phyloP scores from a whole-genome alignment of 2,113 vertebrate species.

The Psilopsiagon aurifrons region DNA sequence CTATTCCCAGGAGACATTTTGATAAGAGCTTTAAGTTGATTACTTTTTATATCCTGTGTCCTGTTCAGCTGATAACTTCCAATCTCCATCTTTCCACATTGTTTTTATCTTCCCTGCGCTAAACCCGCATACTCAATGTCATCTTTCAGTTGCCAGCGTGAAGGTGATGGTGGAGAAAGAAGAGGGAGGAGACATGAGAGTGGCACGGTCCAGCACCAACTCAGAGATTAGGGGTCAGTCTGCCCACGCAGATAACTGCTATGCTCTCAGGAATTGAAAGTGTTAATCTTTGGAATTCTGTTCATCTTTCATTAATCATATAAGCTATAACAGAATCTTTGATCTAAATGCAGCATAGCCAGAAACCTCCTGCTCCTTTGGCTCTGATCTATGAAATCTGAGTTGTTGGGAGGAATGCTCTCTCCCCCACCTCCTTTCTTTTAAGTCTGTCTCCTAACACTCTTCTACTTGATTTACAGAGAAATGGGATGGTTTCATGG shows the following conservation, averaged over 20 bases:
- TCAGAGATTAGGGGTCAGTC: slow-evolving; percentile 44
- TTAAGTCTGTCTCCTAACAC: background rate
- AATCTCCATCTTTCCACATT: slow-evolving; percentile 73
- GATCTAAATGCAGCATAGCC: background rate
- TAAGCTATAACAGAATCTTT: slow-evolving; percentile 2
- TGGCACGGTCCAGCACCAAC: background rate
- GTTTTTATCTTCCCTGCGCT: slow-evolving; percentile 74
- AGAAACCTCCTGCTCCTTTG: slow-evolving; percentile 4
- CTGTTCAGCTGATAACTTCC: slow-evolving; percentile 72
- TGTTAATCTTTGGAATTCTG: slow-evolving; percentile 58
- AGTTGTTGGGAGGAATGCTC: background rate
- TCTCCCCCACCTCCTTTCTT: background rate
- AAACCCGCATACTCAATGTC: slow-evolving; percentile 63
- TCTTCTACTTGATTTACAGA: background rate
- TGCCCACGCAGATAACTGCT: slow-evolving; percentile 27
- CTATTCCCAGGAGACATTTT: slow-evolving; percentile 69
- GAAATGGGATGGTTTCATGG: background rate
- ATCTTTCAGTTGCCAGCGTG: slow-evolving; percentile 19
- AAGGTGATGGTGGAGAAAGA: background rate
- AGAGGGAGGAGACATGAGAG: background rate
- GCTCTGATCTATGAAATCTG: slow-evolving; percentile 27
- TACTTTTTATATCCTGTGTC: slow-evolving; percentile 72
- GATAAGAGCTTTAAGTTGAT: slow-evolving; percentile 78
- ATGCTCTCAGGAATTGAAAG: slow-evolving; percentile 46
- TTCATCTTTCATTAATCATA: slow-evolving; percentile 48